Percentiles rank a stretch among this genome's conserved stretches.
Conservation (phyloP, 2,113 vertebrate genomes). For the Nibea coibor region DNA sequence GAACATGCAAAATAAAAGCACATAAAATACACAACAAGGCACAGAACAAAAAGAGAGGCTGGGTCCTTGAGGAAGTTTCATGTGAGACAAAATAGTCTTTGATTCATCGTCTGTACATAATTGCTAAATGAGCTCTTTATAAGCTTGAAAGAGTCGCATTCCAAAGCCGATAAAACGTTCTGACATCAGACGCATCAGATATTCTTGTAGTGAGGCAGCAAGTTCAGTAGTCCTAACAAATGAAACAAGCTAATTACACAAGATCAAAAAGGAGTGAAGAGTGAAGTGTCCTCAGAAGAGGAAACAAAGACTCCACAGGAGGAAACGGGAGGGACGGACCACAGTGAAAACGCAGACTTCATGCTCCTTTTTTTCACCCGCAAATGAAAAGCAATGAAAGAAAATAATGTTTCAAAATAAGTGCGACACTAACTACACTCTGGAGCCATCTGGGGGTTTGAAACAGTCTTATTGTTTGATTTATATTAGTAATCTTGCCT, state of each 20-base stretch:
- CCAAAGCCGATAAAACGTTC: slow-evolving; percentile 21
- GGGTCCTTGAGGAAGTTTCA: neutral
- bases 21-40: neutral
- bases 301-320: slow-evolving; percentile 37
- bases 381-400: slow-evolving; percentile 69
- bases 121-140: slow-evolving; percentile 39
- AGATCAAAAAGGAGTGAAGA: slow-evolving; percentile 18
- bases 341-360: neutral
- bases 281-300: slow-evolving; percentile 29
- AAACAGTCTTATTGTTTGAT: neutral
- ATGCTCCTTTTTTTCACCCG: slow-evolving; percentile 20
- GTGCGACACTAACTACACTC: neutral
- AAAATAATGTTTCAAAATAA: slow-evolving; percentile 29
- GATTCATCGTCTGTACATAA: slow-evolving; percentile 24
- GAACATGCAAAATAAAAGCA: neutral
- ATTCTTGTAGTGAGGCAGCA: slow-evolving; percentile 15
- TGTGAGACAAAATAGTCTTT: slow-evolving; percentile 17
- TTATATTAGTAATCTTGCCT: neutral
- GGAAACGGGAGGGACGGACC: slow-evolving; percentile 11
- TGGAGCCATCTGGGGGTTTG: slow-evolving; percentile 11
- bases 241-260: slow-evolving; percentile 50
- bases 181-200: slow-evolving; percentile 32
- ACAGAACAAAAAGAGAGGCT: neutral
- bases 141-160: slow-evolving; percentile 23
- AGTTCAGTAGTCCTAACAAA: slow-evolving; percentile 36